phyloP scores from a whole-genome alignment of 2,797 vertebrate genomes.

The Allobates femoralis region DNA sequence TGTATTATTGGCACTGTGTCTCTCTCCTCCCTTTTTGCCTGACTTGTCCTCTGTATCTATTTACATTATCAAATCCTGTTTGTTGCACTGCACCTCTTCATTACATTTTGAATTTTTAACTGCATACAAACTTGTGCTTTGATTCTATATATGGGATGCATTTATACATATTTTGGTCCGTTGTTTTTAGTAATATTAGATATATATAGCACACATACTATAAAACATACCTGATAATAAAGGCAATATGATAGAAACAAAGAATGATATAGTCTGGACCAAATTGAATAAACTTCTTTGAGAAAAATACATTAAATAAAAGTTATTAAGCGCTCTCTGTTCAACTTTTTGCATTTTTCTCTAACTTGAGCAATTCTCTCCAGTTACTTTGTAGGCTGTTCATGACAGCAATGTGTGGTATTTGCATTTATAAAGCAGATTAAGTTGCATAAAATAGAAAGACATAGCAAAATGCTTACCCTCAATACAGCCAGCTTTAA shows the following conservation, averaged over 20 bases:
- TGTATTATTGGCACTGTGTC: no score
- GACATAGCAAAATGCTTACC: constrained; percentile 41
- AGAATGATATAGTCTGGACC: background rate
- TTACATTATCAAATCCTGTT: no score
- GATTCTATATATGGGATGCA: no score
- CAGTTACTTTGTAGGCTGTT: background rate
- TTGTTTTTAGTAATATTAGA: no score
- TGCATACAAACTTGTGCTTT: no score
- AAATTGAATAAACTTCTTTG: background rate
- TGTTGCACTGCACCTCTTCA: no score
- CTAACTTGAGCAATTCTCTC: background rate
- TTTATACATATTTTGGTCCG: no score
- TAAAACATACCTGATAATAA: background rate
- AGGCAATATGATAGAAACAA: background rate
- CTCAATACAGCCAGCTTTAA: constrained; percentile 38
- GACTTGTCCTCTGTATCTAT: no score
- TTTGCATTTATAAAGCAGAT: constrained; percentile 42
- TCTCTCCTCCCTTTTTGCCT: no score
- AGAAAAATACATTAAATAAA: background rate
- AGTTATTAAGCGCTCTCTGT: background rate
- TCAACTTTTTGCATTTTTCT: background rate
- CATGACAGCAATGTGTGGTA: constrained; percentile 5
- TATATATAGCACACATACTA: no score
- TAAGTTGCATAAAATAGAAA: constrained; percentile 36
- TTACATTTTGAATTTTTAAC: no score